Evolutionary conservation across 2,797 vertebrate species (phyloP).

Genomic region (Enteromius unitaeniatus): DNA sequence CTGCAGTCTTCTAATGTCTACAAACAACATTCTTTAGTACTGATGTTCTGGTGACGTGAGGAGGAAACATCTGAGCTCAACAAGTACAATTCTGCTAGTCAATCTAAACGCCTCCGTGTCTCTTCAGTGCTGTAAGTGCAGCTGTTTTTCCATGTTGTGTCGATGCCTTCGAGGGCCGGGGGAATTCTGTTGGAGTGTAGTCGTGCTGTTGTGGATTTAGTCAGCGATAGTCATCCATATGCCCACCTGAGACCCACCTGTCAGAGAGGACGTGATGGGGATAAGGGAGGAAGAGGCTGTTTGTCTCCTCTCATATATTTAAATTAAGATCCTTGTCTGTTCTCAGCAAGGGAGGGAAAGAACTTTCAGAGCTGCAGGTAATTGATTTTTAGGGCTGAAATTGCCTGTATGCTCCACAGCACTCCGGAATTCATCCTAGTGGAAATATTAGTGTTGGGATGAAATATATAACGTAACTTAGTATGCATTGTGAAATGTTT

Average conservation of each 20-base stretch:
- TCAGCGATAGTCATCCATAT: conserved; percentile 33
- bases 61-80: conserved; percentile 3
- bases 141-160: conserved; percentile 30
- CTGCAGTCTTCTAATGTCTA: neutral
- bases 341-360: conserved; percentile 21
- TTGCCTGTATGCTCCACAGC: conserved; percentile 25
- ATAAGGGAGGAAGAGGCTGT: conserved; percentile 14
- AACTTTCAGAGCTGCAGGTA: conserved; percentile 21
- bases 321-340: conserved; percentile 49
- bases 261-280: conserved; percentile 25
- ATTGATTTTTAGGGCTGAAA: conserved; percentile 45
- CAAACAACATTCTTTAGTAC: conserved; percentile 5
- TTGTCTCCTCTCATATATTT: conserved; percentile 36
- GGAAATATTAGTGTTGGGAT: conserved; percentile 7
- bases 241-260: conserved; percentile 49
- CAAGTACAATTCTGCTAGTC: conserved; percentile 3
- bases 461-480: neutral
- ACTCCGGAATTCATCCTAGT: neutral
- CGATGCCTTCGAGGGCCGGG: conserved; percentile 3
- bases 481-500: neutral
- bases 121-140: conserved; percentile 29
- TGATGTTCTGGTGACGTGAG: neutral
- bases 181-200: conserved; percentile 37
- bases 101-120: neutral
- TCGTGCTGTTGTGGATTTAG: conserved; percentile 36